Evolutionary conservation across 2,888 invertebrate genomes (phyloP), one percentile per base, ranked within the genome.

Genomic region (Rhorus exstirpatorius): DNA sequence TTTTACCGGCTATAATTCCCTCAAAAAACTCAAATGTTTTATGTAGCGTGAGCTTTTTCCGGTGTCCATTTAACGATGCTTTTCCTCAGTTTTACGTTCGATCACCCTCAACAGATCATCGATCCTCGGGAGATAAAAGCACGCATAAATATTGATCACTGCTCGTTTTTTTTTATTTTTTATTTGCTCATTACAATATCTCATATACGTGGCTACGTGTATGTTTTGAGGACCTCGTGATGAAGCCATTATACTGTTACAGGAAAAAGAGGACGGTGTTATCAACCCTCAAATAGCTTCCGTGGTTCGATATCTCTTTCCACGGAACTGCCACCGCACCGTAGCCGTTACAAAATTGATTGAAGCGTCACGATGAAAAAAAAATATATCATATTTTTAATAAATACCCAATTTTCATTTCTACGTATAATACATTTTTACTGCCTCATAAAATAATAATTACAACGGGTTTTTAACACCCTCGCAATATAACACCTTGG

Each of bases 231-330:
- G 7, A 10, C 10, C 7, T 21, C 31, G 53, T 63, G 61, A 78
- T 44, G 44, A 61, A 61, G 53, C 70, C 61, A 70, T 61, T n/a
- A n/a, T 44, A 70, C 44, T 55, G 26, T 46, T n/a, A n/a, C 53
- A 61, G 38, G 38, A 72, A 12, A 21, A 14, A 68, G 21, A 19
- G 38, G 49, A 49, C n/a, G 49, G 24, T 4, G 71, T 44, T 61
- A 51, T 12, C 49, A 51, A 21, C 24, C 38, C 38, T 24, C 24
- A n/a, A 38, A 72, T 51, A 17, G 61, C 17, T 35, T 49, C 35
- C 17, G 61, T 14, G 61, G 10, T 38, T 4, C 14, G 14, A 17
- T 70, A 55, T 41, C 24, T 41, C 8, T 51, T 21, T 51, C 44
- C 14, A 8, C 12, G 7, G 24, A 72, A 72, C 10, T 14, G n/a